Evolutionary conservation across 2,888 invertebrate species (phyloP).

Genomic region (Theodoxus fluviatilis): DNA sequence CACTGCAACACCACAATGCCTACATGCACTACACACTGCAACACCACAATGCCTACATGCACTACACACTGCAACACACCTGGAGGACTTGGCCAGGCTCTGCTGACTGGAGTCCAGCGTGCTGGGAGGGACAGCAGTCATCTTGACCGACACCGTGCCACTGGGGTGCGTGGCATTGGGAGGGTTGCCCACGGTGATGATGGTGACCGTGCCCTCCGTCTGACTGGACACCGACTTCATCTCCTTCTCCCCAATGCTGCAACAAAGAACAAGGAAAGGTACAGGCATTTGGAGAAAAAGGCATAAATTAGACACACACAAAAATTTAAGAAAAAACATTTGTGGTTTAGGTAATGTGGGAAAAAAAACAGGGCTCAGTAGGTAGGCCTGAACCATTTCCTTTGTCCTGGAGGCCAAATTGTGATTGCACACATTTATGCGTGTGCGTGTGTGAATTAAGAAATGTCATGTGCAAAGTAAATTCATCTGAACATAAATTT

Average conservation of each 20-base stretch:
- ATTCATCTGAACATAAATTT: too few species aligned
- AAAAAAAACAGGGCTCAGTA: too few species aligned
- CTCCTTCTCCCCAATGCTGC: slow-evolving; percentile 41
- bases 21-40: too few species aligned
- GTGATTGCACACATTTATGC: too few species aligned
- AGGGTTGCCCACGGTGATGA: slow-evolving; percentile 61
- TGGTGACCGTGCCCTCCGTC: slow-evolving; percentile 61
- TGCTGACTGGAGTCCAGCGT: slow-evolving; percentile 44
- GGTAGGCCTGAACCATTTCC: too few species aligned
- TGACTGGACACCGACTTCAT: slow-evolving; percentile 58
- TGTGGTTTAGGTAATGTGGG: too few species aligned
- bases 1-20: too few species aligned
- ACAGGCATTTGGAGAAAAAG: neutral
- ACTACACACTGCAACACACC: slow-evolving; percentile 35
- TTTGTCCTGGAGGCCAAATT: too few species aligned
- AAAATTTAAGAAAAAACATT: neutral
- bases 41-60: too few species aligned
- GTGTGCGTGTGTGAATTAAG: too few species aligned
- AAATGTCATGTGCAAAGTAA: too few species aligned
- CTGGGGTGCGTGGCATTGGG: slow-evolving; percentile 48
- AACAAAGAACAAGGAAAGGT: neutral
- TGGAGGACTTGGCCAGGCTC: slow-evolving; percentile 47
- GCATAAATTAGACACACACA: neutral
- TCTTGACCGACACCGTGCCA: slow-evolving; percentile 48
- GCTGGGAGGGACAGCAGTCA: slow-evolving; percentile 40